Percentiles rank a stretch among this genome's conserved stretches.
phyloP scores from a whole-genome alignment of 1,140 invertebrate genomes.

The Achroia grisella region DNA sequence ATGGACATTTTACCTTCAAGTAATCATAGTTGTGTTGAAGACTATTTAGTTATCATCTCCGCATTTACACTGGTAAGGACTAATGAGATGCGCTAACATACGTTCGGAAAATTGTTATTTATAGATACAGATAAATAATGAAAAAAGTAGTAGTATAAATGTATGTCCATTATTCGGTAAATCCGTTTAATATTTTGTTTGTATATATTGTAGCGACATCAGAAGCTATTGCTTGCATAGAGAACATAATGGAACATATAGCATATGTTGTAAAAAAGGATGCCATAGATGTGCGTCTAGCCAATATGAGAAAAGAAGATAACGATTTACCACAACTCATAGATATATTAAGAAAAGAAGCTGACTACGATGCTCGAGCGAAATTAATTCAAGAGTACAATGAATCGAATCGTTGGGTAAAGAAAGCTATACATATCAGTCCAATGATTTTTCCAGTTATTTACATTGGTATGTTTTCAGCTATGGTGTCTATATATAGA shows the following conservation, averaged over 20 bases:
- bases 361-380: conserved; percentile 75
- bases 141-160: too few species aligned
- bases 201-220: conserved; percentile 45
- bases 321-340: conserved; percentile 54
- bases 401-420: conserved; percentile 83
- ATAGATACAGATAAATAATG: too few species aligned
- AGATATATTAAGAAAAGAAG: conserved; percentile 33
- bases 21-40: too few species aligned
- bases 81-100: too few species aligned
- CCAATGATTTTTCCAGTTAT: conserved; percentile 79
- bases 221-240: conserved; percentile 80
- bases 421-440: conserved; percentile 78
- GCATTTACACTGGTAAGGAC: too few species aligned
- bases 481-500: conserved; percentile 81
- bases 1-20: too few species aligned
- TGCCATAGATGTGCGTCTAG: conserved; percentile 78
- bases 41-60: too few species aligned
- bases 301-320: conserved; percentile 75
- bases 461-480: conserved; percentile 76
- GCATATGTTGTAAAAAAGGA: conserved; percentile 79
- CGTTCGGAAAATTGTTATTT: too few species aligned
- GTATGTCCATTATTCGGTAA: too few species aligned
- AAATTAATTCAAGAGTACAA: conserved; percentile 77
- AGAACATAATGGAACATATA: conserved; percentile 90
- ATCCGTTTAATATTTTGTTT: too few species aligned